Conservation (phyloP, 1,140 invertebrate genomes). For the Hycleus phaleratus region DNA sequence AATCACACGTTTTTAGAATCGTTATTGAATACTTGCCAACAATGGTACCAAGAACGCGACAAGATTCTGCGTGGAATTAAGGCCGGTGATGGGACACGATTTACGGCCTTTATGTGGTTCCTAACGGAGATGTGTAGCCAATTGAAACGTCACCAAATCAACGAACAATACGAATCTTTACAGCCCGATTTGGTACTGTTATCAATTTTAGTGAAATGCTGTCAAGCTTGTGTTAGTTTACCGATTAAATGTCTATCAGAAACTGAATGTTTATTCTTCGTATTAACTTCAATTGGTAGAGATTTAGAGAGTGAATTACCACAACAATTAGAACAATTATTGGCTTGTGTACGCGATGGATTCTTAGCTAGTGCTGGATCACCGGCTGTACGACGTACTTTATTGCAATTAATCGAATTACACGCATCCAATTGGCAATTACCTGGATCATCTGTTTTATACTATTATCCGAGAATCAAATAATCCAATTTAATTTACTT, state of each 20-base stretch:
- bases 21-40: constrained; percentile 77
- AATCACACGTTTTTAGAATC: constrained; percentile 84
- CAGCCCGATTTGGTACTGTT: constrained; percentile 66
- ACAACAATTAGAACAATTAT: constrained; percentile 64
- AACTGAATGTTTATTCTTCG: constrained; percentile 79
- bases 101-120: constrained; percentile 80
- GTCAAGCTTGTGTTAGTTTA: constrained; percentile 70
- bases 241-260: constrained; percentile 70
- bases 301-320: constrained; percentile 77
- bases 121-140: constrained; percentile 83
- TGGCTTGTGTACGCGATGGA: constrained; percentile 72
- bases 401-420: constrained; percentile 80
- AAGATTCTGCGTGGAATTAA: constrained; percentile 48
- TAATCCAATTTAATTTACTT: constrained; percentile 19
- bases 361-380: constrained; percentile 63
- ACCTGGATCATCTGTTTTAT: constrained; percentile 76
- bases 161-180: constrained; percentile 57
- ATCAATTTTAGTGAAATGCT: constrained; percentile 74
- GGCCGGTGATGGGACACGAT: constrained; percentile 53
- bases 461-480: constrained; percentile 73
- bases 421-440: constrained; percentile 84
- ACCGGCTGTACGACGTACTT: constrained; percentile 64
- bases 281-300: constrained; percentile 75
- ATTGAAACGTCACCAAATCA: constrained; percentile 65
- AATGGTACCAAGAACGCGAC: constrained; percentile 81